phyloP scores from a whole-genome alignment of 2,888 invertebrate genomes.

The Ephialtes manifestator region DNA sequence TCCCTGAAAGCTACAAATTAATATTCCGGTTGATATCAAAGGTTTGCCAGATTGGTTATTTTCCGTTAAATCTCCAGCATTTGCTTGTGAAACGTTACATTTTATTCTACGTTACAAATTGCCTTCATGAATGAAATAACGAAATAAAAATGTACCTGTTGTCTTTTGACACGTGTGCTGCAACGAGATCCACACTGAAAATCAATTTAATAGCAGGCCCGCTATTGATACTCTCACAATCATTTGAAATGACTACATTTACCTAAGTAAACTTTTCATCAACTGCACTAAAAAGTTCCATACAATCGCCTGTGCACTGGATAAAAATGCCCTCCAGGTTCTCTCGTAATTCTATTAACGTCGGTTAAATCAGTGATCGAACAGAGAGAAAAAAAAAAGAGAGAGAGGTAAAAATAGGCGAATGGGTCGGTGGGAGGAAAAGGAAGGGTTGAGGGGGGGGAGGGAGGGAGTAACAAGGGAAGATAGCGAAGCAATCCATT shows the following conservation, averaged over 20 bases:
- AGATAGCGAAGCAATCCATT: constrained; percentile 63
- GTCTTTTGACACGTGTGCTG: not conserved
- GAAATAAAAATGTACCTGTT: not conserved
- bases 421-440: constrained; percentile 15
- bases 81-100: no score
- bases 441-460: not conserved
- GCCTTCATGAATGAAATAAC: not conserved
- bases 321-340: not conserved
- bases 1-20: not conserved
- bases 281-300: not conserved
- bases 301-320: not conserved
- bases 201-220: not conserved
- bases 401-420: constrained; percentile 21
- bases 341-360: constrained; percentile 51
- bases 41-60: not conserved
- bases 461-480: constrained; percentile 10
- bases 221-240: not conserved
- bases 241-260: not conserved
- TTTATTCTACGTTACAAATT: no score
- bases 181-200: not conserved
- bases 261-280: not conserved
- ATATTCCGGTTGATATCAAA: not conserved
- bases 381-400: not conserved
- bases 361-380: constrained; percentile 47
- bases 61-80: no score